Evolutionary conservation across 2,888 invertebrate species (phyloP).

Genomic region (Plebejus anna): DNA sequence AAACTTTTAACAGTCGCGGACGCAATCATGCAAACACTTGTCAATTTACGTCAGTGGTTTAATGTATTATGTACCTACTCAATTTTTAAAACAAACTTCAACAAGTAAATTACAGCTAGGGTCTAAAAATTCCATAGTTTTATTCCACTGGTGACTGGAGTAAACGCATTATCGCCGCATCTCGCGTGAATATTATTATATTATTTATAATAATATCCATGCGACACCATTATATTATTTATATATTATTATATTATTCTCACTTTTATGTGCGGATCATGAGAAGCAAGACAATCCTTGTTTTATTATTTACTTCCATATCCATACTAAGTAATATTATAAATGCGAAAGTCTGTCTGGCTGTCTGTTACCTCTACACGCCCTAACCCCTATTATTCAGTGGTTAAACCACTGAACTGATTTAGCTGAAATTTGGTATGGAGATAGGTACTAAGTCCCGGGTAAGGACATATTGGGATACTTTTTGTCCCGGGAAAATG

Average conservation of each 20-base stretch:
- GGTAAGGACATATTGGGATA: too few species aligned
- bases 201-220: too few species aligned
- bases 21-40: not conserved
- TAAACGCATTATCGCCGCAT: slow-evolving; percentile 13
- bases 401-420: too few species aligned
- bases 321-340: too few species aligned
- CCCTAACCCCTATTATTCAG: too few species aligned
- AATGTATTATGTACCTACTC: not conserved
- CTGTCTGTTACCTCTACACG: too few species aligned
- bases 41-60: not conserved
- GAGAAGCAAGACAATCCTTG: not conserved
- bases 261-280: slow-evolving; percentile 7
- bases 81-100: not conserved
- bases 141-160: not conserved
- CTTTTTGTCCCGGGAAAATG: too few species aligned
- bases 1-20: not conserved
- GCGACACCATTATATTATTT: too few species aligned
- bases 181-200: not conserved
- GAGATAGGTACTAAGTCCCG: too few species aligned
- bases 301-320: too few species aligned
- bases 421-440: too few species aligned
- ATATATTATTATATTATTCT: slow-evolving; percentile 14
- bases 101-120: not conserved
- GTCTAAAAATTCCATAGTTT: not conserved
- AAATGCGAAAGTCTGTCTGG: too few species aligned